These are phyloP conservation scores for Mamestra brassicae DNA, from an alignment of 2,888 invertebrate species.

Conservation along the genomic window DNA sequence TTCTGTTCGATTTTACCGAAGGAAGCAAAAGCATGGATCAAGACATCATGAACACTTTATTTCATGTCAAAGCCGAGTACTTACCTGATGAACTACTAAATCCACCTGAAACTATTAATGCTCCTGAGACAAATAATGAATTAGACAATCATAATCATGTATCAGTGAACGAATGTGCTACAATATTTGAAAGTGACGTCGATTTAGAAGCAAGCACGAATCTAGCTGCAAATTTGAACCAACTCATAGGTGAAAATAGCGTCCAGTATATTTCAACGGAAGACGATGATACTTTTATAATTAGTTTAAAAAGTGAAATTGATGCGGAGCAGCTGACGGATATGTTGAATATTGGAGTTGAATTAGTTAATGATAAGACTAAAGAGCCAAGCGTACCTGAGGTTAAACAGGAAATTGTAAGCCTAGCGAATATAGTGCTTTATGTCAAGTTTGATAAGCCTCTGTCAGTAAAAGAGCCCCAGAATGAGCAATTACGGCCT, in stretches of 20 bases:
- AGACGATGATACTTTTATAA: constrained; percentile 88
- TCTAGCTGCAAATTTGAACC: constrained; percentile 87
- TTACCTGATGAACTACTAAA: constrained; percentile 82
- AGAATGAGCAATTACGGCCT: not conserved
- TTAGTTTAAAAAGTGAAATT: constrained; percentile 86
- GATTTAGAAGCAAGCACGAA: constrained; percentile 87
- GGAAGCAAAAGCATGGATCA: constrained; percentile 80
- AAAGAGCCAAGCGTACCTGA: constrained; percentile 38
- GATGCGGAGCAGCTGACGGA: constrained; percentile 86
- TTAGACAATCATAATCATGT: constrained; percentile 70
- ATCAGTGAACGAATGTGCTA: constrained; percentile 85
- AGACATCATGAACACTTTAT: constrained; percentile 84
- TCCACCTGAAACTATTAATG: constrained; percentile 70
- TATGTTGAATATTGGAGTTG: constrained; percentile 85
- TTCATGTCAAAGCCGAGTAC: constrained; percentile 78
- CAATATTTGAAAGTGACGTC: constrained; percentile 88
- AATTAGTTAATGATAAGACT: constrained; percentile 63
- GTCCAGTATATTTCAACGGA: constrained; percentile 88
- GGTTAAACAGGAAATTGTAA: constrained; percentile 25
- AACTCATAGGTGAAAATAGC: constrained; percentile 86
- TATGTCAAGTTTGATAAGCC: constrained; percentile 66
- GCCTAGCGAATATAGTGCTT: constrained; percentile 56
- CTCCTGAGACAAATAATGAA: constrained; percentile 69
- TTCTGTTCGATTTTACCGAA: constrained; percentile 81
- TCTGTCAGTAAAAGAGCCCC: constrained; percentile 18